phyloP scores from a whole-genome alignment of 1,140 invertebrate genomes.

The Sinella curviseta region DNA sequence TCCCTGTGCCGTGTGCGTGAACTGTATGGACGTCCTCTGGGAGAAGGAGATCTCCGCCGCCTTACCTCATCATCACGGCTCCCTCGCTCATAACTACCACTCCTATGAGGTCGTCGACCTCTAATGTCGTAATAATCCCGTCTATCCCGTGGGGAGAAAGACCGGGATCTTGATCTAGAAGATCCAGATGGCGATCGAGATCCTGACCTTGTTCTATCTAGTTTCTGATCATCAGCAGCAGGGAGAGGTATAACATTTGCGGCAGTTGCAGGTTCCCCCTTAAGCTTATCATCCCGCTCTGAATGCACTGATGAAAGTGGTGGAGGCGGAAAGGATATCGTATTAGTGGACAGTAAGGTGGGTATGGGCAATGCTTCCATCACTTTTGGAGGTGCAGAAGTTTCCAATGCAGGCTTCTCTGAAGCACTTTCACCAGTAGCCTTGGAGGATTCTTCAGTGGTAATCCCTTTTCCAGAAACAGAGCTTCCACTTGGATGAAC shows the following conservation, averaged over 20 bases:
- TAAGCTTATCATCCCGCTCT: no score
- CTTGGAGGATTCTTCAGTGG: no score
- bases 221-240: background rate
- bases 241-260: background rate
- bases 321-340: no score
- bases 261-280: background rate
- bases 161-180: conserved; percentile 32
- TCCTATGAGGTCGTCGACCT: background rate
- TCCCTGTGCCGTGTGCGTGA: background rate
- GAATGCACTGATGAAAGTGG: no score
- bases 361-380: background rate
- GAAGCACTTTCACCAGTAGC: no score
- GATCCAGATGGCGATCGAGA: conserved; percentile 20
- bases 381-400: no score
- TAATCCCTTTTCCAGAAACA: no score
- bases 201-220: conserved; percentile 4
- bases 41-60: background rate
- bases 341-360: no score
- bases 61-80: conserved; percentile 10
- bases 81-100: background rate
- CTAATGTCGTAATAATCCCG: background rate
- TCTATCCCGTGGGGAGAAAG: conserved; percentile 31
- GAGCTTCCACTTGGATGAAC: no score
- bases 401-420: no score
- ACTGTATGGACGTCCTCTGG: background rate